Evolutionary conservation across 2,113 vertebrate species (phyloP), one percentile per base, ranked within the genome.

Genomic region (Eulemur macaco): DNA sequence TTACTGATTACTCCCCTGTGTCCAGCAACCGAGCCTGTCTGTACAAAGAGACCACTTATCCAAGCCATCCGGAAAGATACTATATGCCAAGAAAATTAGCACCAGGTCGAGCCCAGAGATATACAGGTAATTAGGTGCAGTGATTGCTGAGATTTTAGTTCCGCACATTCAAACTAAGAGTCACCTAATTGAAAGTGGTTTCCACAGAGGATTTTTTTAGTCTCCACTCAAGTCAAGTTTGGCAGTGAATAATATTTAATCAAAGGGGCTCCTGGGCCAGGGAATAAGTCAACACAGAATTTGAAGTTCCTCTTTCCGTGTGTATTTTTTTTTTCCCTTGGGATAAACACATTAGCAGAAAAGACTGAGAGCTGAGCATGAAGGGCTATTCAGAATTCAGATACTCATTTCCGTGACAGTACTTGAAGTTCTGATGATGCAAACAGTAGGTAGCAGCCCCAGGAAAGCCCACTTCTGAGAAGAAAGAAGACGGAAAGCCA

Each of bases 281-380:
- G 31, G 21, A 93, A 71, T 88, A 84, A 94, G n/a, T 84, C 87
- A 68, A 73, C 39, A 74, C 12, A 39, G 83, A 73, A 54, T 47
- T 85, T 37, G 69, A 64, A 91, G 64, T 54, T 39, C 31, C 39
- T 88, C 71, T 73, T 78, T 85, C 60, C 39, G 42, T 85, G 47
- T 52, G 14, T 94, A 80, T 37, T 96, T 95, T 80, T 95, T 80
- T 88, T 76, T 74, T 89, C 56, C 42, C 10, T 91, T 66, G 47
- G 10, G n/a, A 60, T 63, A 63, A 74, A 52, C n/a, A 80, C 12
- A 58, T 73, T 54, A 64, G 11, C 25, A 56, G 87, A 42, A 54
- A 37, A 60, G 63, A 60, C 18, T 29, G 74, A 73, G 47, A 39
- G 6, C 21, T 25, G 52, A 83, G 45, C 11, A 10, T 34, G 25